phyloP scores from a whole-genome alignment of 2,113 vertebrate genomes.

The Nothoprocta pentlandii region DNA sequence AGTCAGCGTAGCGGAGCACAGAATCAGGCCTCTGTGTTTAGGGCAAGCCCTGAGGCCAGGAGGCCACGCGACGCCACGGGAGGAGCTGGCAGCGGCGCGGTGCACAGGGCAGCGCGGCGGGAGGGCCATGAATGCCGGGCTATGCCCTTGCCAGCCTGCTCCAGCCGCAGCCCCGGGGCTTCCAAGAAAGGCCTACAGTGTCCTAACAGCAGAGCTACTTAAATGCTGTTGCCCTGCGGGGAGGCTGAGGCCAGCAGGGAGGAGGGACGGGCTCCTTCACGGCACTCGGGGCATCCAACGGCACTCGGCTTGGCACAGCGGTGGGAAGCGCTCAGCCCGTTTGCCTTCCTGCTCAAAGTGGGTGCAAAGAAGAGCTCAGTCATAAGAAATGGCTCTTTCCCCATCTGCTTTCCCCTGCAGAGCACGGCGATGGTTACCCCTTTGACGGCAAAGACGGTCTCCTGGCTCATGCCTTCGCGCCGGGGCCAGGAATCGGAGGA shows the following conservation, averaged over 20 bases:
- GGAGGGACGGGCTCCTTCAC: not conserved
- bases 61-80: constrained; percentile 41
- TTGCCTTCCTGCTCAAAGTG: not conserved
- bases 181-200: constrained; percentile 64
- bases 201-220: constrained; percentile 23
- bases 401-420: constrained; percentile 73
- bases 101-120: constrained; percentile 33
- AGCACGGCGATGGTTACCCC: constrained; percentile 97
- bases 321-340: not conserved
- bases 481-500: constrained; percentile 92
- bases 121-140: constrained; percentile 64
- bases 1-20: not conserved
- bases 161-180: constrained; percentile 37
- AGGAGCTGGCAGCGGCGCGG: constrained; percentile 42
- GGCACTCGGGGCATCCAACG: not conserved
- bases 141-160: constrained; percentile 66
- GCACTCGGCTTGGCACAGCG: not conserved
- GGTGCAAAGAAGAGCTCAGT: not conserved
- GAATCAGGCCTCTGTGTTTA: constrained; percentile 20
- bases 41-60: constrained; percentile 31
- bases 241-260: not conserved
- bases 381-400: not conserved
- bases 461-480: constrained; percentile 96
- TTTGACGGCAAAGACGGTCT: constrained; percentile 98
- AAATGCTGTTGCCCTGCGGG: constrained; percentile 3